A percentile compares a stretch with the other conserved stretches of the same genome.
Conservation (phyloP, 2,888 invertebrate genomes). For the Lasioglossum villosulum region DNA sequence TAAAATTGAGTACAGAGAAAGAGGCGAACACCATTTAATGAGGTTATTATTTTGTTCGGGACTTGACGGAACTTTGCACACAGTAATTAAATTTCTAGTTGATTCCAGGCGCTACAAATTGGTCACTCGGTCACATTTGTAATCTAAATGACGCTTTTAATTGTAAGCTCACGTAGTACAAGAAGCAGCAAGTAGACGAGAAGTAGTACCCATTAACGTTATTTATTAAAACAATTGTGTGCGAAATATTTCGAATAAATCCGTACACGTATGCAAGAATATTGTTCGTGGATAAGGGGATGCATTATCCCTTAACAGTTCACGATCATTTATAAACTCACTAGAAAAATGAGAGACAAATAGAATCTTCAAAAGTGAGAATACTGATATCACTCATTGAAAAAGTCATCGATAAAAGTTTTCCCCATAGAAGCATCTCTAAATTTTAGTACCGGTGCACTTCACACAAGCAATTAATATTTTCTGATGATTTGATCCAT, state of each 20-base stretch:
- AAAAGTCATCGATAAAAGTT: not conserved
- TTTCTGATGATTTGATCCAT: not conserved
- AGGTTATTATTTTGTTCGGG: not conserved
- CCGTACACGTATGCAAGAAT: not conserved
- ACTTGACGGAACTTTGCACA: not conserved
- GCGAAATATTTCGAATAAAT: not conserved
- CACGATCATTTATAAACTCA: not conserved
- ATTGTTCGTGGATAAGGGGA: not conserved
- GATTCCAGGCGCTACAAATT: not conserved
- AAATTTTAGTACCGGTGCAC: not conserved
- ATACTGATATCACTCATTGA: not conserved
- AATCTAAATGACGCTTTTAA: constrained; percentile 6
- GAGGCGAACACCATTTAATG: not conserved
- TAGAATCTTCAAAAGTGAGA: not conserved
- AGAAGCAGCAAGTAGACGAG: not conserved
- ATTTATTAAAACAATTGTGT: not conserved
- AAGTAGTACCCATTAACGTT: constrained; percentile 3
- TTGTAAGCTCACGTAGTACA: not conserved
- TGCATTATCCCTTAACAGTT: not conserved
- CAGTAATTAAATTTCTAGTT: not conserved
- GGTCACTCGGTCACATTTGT: not conserved
- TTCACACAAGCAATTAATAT: not conserved
- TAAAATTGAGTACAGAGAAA: not conserved
- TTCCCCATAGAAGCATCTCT: not conserved
- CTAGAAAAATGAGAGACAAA: not conserved